These are phyloP conservation scores for Hemicordylus capensis DNA, from an alignment of 2,113 vertebrate genomes.

Conservation along the genomic window DNA sequence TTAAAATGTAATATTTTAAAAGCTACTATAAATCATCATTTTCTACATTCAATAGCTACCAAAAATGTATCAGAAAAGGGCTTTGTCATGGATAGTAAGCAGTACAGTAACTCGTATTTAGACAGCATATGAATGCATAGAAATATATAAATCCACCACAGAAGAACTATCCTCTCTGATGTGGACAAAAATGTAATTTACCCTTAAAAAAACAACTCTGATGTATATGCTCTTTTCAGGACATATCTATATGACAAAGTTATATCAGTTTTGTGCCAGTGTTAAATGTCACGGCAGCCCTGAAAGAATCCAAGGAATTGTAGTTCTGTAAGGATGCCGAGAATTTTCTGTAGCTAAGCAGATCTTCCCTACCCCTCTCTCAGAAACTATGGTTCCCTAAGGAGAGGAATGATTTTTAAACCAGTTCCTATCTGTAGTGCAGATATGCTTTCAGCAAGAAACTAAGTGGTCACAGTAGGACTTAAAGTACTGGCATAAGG, in stretches of 20 bases:
- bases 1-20: constrained; percentile 33
- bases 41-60: neutral
- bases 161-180: neutral
- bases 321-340: neutral
- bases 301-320: neutral
- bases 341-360: neutral
- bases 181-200: neutral
- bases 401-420: neutral
- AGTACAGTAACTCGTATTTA: constrained; percentile 25
- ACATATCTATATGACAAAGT: neutral
- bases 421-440: neutral
- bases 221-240: neutral
- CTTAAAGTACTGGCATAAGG: neutral
- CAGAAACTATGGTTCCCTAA: neutral
- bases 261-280: neutral
- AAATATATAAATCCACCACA: constrained; percentile 6
- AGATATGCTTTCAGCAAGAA: neutral
- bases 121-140: neutral
- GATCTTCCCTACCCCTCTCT: neutral
- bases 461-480: neutral
- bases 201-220: too few relatives aligned
- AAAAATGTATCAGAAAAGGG: constrained; percentile 3
- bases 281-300: neutral
- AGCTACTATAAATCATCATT: constrained; percentile 4
- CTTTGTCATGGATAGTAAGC: neutral